A percentile compares a stretch with the other conserved stretches of the same genome.
phyloP scores from a whole-genome alignment of 2,888 invertebrate genomes.

The Meteorus cinctellus region DNA sequence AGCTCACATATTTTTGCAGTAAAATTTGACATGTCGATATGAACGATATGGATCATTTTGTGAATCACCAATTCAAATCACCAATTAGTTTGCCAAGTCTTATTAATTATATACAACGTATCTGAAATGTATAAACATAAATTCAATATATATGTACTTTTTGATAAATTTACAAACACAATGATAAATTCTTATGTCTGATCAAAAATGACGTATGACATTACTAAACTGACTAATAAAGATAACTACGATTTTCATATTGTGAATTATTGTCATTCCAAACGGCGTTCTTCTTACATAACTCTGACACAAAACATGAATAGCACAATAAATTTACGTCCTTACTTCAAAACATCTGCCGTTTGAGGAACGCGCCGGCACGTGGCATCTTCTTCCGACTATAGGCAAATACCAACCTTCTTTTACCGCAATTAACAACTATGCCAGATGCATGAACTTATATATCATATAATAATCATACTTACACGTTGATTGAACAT shows the following conservation, averaged over 20 bases:
- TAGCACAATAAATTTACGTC: slow-evolving; percentile 16
- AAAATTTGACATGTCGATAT: slow-evolving; percentile 7
- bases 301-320: background rate
- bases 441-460: slow-evolving; percentile 30
- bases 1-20: slow-evolving; percentile 24
- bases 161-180: slow-evolving; percentile 26
- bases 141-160: slow-evolving; percentile 23
- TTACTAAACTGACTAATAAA: slow-evolving; percentile 33
- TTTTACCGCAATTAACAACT: slow-evolving; percentile 25
- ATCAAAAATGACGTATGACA: slow-evolving; percentile 13
- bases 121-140: slow-evolving; percentile 25
- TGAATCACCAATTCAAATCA: background rate
- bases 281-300: background rate
- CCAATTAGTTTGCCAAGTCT: background rate
- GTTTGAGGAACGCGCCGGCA: slow-evolving; percentile 26
- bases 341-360: slow-evolving; percentile 31
- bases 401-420: slow-evolving; percentile 19
- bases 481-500: background rate
- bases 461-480: background rate
- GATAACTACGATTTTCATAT: slow-evolving; percentile 30
- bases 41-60: slow-evolving; percentile 6
- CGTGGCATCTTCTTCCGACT: slow-evolving; percentile 33
- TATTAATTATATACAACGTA: slow-evolving; percentile 18
- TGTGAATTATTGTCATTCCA: background rate
- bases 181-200: slow-evolving; percentile 17